Base-by-base conservation (phyloP, 2,113 vertebrate genomes). In the Syrrhaptes paradoxus region DNA sequence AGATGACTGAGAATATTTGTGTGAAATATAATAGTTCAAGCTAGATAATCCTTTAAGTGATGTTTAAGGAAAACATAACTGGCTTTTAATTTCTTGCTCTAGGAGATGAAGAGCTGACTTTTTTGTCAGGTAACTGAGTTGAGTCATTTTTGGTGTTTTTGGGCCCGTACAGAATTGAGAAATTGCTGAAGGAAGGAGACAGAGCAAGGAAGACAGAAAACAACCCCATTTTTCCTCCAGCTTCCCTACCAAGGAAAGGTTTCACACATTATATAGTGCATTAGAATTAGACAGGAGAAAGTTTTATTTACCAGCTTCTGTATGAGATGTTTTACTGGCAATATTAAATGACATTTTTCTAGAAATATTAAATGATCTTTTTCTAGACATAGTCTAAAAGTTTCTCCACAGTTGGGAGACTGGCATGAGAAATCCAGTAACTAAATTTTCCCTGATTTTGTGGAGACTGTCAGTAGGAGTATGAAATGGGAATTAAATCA, bases 351-450 rank as follows among this genome's bases (percentile, higher is more conserved):
- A 59, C 71, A 25, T 90, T 82, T 82, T 88, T 65, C 76, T 70
- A 86, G 66, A 57, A 89, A 5, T 46, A 75, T 87, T 81, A 80
- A 84, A 90, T 68, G 65, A 59, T 74, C 28, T 90, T 82, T 82
- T 88, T 65, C 76, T 70, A 86, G 76, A 78, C 57, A 25, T 2
- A 78, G 41, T 13, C 72, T 86, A 21, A 52, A 96, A 92, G 61
- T 93, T 92, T 75, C 49, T 71, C 13, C 6, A 13, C 28, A 6
- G 76, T 68, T 31, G 49, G 34, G 22, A 72, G 81, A 77, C 5
- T 80, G 87, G 26, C 59, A 75, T 75, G 91, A 95, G 90, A 91
- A 97, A 91, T 85, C 57, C 29, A 88, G 70, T 86, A 96, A 92
- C 73, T 95, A 77, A 75, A 75, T 94, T 96, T 94, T 85, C 70